Evolutionary conservation across 2,113 vertebrate genomes (phyloP).

Genomic region (Anseranas semipalmata): DNA sequence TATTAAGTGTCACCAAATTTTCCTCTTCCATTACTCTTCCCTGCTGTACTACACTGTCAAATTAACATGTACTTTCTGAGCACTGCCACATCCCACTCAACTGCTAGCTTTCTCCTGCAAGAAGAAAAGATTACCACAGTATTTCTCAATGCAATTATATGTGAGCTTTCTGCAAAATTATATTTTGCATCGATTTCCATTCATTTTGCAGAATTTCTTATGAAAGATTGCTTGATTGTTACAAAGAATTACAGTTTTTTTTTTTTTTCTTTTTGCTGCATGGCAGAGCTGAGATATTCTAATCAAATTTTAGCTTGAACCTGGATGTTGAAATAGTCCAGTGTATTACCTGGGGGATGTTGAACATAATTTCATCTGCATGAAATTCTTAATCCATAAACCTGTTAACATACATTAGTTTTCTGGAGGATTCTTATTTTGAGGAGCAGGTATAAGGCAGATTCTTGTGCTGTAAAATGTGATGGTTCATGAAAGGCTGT

Average conservation of each 20-base stretch:
- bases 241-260: not conserved
- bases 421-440: conserved; percentile 1
- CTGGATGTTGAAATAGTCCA: not conserved
- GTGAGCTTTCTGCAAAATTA: conserved; percentile 18
- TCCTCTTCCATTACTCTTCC: not conserved
- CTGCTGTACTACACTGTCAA: not conserved
- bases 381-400: not conserved
- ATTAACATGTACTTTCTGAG: conserved; percentile 30
- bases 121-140: not conserved
- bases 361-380: not conserved
- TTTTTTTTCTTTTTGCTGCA: not conserved
- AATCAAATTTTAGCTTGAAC: not conserved
- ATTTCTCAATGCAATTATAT: conserved; percentile 13
- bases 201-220: not conserved
- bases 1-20: not conserved
- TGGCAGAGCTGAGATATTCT: not conserved
- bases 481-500: not conserved
- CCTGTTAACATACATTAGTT: not conserved
- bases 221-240: not conserved
- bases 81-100: conserved; percentile 26
- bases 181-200: conserved; percentile 12
- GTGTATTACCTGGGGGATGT: not conserved
- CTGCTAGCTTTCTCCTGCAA: not conserved
- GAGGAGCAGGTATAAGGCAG: not conserved
- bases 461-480: conserved; percentile 19